Base-by-base conservation (phyloP, 2,888 invertebrate genomes). In the Drosophila rellima region DNA sequence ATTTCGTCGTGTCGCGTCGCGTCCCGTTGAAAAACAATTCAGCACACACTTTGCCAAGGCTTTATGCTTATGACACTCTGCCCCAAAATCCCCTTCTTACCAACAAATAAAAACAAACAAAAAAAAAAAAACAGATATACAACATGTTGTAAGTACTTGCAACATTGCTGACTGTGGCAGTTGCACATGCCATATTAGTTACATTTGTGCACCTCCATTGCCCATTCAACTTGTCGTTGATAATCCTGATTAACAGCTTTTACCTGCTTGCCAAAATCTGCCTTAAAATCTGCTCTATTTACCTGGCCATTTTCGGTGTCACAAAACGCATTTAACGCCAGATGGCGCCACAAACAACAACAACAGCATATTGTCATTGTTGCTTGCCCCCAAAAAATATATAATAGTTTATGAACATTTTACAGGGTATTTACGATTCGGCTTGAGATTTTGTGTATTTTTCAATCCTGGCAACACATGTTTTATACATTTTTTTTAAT, bases 181-280 rank as follows among this genome's bases (percentile, higher is more conserved):
- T 54, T 56, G 44, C 44, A 56, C 17, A 18, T 52, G 50, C 57
- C 67, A 73, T 74, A 71, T 78, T 73, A 68, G 74, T 68, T 78
- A 45, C 74, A 74, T 51, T 66, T 55, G 59, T 48, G 42, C 59
- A 29, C 29, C 20, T 18, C 37, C 15, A 23, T 45, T 55, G 60
- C 26, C 17, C 64, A 37, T 33, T 61, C 57, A 47, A 45, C 45
- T 56, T 74, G 78, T 72, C 74, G 59, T 44, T 33, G 39, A 62
- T 74, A 74, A 74, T 74, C 73, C 73, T 74, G 74, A 74, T 72
- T 74, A 77, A 74, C 67, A 35, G 74, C 56, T 48, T 39, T 40
- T 31, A 66, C 52, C 73, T 35, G 26, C 15, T 17, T 55, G 15
- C 33, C 61, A 45, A 47, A 50, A 31, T 39, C 55, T 33, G 26